Base-by-base conservation (phyloP, 2,888 invertebrate genomes). In the Microctonus hyperodae region DNA sequence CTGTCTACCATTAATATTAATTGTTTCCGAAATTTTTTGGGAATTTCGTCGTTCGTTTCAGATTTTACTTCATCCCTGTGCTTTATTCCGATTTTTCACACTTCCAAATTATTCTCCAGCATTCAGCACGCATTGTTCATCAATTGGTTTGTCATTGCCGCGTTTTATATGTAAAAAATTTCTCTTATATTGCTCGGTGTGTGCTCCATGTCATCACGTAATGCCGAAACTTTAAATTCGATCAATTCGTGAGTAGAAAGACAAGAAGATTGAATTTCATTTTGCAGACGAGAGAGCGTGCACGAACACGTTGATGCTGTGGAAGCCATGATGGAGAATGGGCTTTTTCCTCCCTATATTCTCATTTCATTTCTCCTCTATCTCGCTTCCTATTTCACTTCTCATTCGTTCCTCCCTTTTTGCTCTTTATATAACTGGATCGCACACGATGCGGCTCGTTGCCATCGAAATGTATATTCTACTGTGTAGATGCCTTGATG, bases 181-280 rank as follows among this genome's bases (percentile, higher is more conserved):
- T 16, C 25, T 51, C 53, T 55, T 55, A 65, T 60, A 60, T 60
- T 40, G 31, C 51, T 35, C 22, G 10, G 25, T 48, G 31, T 56
- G 11, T 48, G 13, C 48, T 44, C 48, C 23, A 16, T 44, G 40
- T 31, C 59, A 44, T 33, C 51, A 51, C 61, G 61, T 53, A 33
- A 50, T 61, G 31, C 44, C 58, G 23, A 69, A 71, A 65, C 53
- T 68, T 63, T 64, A 61, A 64, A 67, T 70, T 70, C 69, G 57
- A 68, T 71, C 63, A 69, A 68, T 67, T 61, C 70, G 67, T 68
- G 65, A 64, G 69, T 61, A 63, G 70, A 69, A 68, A 69, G 62
- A 68, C 69, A 66, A 69, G 62, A 64, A 66, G 66, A 69, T 71
- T 71, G 69, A 69, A 71, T 71, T 69, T 71, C 68, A 71, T 69